Base-by-base conservation (phyloP, 1,140 invertebrate genomes). In the Phocides pigmalion region DNA sequence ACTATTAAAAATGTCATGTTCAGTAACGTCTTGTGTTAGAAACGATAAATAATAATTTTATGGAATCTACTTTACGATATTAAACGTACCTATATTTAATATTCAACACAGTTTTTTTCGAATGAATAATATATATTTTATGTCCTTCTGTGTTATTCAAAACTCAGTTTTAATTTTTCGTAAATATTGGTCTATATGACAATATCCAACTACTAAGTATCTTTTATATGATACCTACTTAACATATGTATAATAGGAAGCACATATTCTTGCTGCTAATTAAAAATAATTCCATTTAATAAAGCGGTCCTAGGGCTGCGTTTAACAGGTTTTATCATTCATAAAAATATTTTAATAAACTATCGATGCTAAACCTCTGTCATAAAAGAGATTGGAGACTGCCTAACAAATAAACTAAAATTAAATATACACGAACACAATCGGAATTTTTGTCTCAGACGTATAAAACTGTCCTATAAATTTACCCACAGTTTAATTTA, bases 401-500 rank as follows among this genome's bases (percentile, higher is more conserved):
- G 73, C 72, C 78, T 90, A 87, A 87, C 85, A 90, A 88, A 90
- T 88, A 90, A 88, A 90, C 81, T 84, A 88, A 90, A 89, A 90
- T 90, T 90, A 90, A 89, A 89, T 90, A 90, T 89, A 90, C 88
- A 90, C 81, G 81, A 82, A 76, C 70, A 89, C 87, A 90, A 89
- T 88, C 83, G 84, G 88, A 90, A 89, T 89, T 90, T 90, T 90
- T 90, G 88, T 90, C 88, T 90, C 87, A 90, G 85, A 62, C 85
- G 66, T 89, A 90, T 90, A 90, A 90, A 90, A 90, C 72, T 90
- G 88, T 90, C 88, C 87, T 90, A 90, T 90, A 90, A 90, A 90
- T 90, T 89, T 87, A 88, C 79, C 88, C 88, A 80, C 83, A 89
- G 84, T 89, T 90, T 89, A 88, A 90, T 90, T 90, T 90, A 90